Percentiles rank a stretch among this genome's conserved stretches.
These are phyloP conservation scores for Luffia ferchaultella DNA, from an alignment of 2,888 invertebrate species.

Conservation along the genomic window DNA sequence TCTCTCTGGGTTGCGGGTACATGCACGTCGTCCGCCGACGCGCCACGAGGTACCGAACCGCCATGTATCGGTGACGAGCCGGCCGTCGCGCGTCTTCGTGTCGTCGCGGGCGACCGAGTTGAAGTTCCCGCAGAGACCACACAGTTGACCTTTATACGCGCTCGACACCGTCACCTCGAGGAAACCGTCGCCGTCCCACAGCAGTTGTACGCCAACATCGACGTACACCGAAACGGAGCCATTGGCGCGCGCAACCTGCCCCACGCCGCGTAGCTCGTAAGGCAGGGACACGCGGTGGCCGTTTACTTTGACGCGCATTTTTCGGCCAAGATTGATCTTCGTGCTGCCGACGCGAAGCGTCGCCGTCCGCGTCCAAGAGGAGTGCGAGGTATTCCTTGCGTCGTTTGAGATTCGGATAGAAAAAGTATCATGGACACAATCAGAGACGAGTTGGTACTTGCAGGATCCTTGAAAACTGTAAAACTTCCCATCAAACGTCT, in stretches of 20 bases:
- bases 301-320: constrained; percentile 86
- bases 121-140: constrained; percentile 95
- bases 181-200: constrained; percentile 95
- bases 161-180: constrained; percentile 84
- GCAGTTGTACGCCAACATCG: constrained; percentile 79
- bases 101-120: constrained; percentile 89
- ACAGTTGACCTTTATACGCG: constrained; percentile 77
- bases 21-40: constrained; percentile 81
- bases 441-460: constrained; percentile 88
- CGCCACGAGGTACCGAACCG: constrained; percentile 92
- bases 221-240: constrained; percentile 74
- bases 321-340: constrained; percentile 87
- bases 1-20: constrained; percentile 64
- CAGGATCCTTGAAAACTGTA: constrained; percentile 95
- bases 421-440: constrained; percentile 81
- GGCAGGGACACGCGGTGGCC: constrained; percentile 78
- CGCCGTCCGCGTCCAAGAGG: constrained; percentile 92
- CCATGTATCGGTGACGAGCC: constrained; percentile 62
- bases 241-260: constrained; percentile 71
- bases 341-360: constrained; percentile 77
- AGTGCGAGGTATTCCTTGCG: constrained; percentile 78
- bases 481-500: constrained; percentile 93
- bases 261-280: constrained; percentile 61
- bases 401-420: constrained; percentile 91
- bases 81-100: constrained; percentile 75